These are phyloP conservation scores for Pantherophis guttatus DNA, from an alignment of 2,113 vertebrate species.

Conservation along the genomic window DNA sequence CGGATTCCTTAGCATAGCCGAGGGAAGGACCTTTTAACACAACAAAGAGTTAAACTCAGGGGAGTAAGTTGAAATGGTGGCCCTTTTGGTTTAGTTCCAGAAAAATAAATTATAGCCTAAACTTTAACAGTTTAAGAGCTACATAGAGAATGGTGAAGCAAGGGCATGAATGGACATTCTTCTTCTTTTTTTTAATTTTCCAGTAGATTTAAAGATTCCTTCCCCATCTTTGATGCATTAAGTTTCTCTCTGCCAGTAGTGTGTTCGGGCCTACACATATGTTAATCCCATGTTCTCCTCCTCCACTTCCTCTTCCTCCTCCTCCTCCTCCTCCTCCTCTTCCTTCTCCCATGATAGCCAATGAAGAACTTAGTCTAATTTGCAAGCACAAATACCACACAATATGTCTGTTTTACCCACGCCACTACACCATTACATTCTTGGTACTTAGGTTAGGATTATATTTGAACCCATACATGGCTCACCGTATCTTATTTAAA, in stretches of 20 bases:
- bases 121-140: not conserved
- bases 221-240: conserved; percentile 51
- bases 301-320: too few relatives aligned
- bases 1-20: too few relatives aligned
- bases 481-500: not conserved
- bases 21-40: too few relatives aligned
- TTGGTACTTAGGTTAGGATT: not conserved
- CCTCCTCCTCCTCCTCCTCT: too few relatives aligned
- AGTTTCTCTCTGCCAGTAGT: not conserved
- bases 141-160: not conserved
- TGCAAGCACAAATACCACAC: not conserved
- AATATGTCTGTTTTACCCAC: not conserved
- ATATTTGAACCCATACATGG: not conserved
- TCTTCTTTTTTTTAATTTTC: conserved; percentile 60
- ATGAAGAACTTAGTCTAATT: not conserved
- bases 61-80: not conserved
- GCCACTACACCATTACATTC: not conserved
- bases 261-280: not conserved
- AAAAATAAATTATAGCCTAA: conserved; percentile 26
- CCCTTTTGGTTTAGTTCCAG: not conserved
- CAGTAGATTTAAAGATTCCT: conserved; percentile 55
- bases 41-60: too few relatives aligned
- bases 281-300: too few relatives aligned
- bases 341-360: not conserved
- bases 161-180: conserved; percentile 22